Evolutionary conservation across 2,888 invertebrate species (phyloP).

Genomic region (Papilio protenor): DNA sequence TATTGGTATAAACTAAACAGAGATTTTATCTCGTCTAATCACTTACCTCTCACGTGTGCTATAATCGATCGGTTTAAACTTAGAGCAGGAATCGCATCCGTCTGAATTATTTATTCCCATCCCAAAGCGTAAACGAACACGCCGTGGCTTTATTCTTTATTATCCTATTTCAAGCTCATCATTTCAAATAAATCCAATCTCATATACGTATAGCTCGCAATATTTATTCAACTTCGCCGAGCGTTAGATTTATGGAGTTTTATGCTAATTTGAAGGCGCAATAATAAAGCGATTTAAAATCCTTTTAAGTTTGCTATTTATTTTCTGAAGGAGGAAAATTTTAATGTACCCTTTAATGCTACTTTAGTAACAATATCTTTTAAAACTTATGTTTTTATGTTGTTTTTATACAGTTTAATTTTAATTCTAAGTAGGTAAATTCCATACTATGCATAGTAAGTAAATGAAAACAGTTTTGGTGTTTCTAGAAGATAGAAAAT

Average conservation of each 20-base stretch:
- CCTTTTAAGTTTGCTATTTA: slow-evolving; percentile 9
- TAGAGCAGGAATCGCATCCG: slow-evolving; percentile 64
- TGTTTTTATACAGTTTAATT: too few relatives aligned
- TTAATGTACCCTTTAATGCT: neutral
- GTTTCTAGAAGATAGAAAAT: slow-evolving; percentile 8
- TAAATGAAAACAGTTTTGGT: neutral
- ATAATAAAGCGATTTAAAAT: slow-evolving; percentile 30
- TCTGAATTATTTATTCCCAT: slow-evolving; percentile 74
- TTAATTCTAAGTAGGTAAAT: neutral
- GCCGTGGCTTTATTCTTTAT: slow-evolving; percentile 53
- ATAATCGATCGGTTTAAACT: slow-evolving; percentile 74
- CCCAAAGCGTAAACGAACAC: slow-evolving; percentile 65
- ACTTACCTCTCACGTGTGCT: slow-evolving; percentile 47
- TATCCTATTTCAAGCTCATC: slow-evolving; percentile 68
- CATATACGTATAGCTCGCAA: slow-evolving; percentile 23
- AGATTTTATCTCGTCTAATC: slow-evolving; percentile 11
- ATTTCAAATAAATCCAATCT: slow-evolving; percentile 57
- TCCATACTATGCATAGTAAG: neutral
- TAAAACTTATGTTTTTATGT: too few relatives aligned
- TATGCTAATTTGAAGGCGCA: slow-evolving; percentile 30
- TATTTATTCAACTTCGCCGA: slow-evolving; percentile 25
- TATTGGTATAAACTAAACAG: neutral
- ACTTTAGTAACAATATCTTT: neutral
- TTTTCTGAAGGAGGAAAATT: slow-evolving; percentile 3
- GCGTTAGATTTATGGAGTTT: slow-evolving; percentile 17